phyloP scores from a whole-genome alignment of 2,113 vertebrate species.

The Hemiscyllium ocellatum region DNA sequence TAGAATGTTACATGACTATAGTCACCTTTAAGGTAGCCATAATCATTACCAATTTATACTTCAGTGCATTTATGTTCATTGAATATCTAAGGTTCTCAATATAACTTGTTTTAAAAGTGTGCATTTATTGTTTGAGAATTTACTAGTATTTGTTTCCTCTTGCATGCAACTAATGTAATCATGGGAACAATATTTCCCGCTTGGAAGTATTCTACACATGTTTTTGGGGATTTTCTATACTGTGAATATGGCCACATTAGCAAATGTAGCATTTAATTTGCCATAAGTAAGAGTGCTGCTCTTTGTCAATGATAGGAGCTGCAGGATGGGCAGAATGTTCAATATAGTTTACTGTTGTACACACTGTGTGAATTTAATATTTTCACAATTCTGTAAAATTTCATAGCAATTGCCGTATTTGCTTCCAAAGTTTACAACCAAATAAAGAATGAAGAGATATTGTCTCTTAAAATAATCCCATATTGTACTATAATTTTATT shows the following conservation, averaged over 20 bases:
- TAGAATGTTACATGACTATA: background rate
- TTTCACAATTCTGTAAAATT: conserved; percentile 14
- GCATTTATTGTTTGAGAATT: background rate
- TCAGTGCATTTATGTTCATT: background rate
- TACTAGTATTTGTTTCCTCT: background rate
- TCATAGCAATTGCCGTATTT: conserved; percentile 41
- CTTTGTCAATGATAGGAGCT: conserved; percentile 11
- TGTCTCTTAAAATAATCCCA: conserved; percentile 38
- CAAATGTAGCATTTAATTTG: background rate
- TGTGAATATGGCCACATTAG: background rate
- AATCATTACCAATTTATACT: background rate
- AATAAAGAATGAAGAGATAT: conserved; percentile 37
- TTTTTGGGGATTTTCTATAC: background rate
- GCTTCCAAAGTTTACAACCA: conserved; percentile 36
- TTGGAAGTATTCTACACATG: background rate
- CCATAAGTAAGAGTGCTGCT: background rate
- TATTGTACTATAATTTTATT: conserved; percentile 40
- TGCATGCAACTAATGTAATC: background rate
- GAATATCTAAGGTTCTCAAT: background rate
- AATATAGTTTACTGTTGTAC: conserved; percentile 27
- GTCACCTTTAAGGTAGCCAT: background rate
- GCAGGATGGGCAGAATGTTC: conserved; percentile 37
- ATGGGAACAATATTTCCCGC: background rate
- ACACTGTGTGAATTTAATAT: conserved; percentile 38
- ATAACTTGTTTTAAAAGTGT: background rate